phyloP scores from a whole-genome alignment of 2,888 invertebrate species.

The Drosophila dives region DNA sequence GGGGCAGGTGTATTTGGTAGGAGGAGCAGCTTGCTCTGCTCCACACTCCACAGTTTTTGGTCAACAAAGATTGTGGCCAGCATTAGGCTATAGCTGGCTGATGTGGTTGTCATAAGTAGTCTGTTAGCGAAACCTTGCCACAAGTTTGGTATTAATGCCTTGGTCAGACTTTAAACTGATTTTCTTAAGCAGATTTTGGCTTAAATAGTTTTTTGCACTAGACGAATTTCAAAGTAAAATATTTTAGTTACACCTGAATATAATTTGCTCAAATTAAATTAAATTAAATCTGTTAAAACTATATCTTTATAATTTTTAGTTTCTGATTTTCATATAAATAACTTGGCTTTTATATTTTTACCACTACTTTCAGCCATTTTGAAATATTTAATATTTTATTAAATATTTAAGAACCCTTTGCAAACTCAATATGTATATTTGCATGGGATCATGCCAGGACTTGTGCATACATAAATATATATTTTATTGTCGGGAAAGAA shows the following conservation, averaged over 20 bases:
- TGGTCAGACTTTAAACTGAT: neutral
- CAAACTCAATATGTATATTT: neutral
- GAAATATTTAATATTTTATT: neutral
- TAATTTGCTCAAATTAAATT: too few species aligned
- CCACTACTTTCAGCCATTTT: neutral
- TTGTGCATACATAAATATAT: neutral
- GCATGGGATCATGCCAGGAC: neutral
- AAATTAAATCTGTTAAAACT: too few species aligned
- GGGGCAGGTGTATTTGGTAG: rapidly evolving
- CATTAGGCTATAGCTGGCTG: neutral
- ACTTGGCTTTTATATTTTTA: neutral
- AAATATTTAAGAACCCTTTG: neutral
- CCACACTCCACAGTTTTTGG: neutral
- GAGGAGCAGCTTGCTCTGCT: neutral
- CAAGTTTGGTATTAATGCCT: constrained; percentile 7
- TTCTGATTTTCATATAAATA: neutral
- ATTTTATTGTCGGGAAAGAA: constrained; percentile 13
- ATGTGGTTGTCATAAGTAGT: constrained; percentile 9
- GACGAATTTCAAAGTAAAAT: neutral
- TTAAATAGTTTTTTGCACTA: neutral
- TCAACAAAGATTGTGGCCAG: constrained; percentile 17
- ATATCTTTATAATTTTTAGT: neutral
- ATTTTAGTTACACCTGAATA: too few species aligned
- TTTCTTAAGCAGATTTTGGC: neutral
- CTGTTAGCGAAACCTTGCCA: neutral